phyloP scores from a whole-genome alignment of 2,113 vertebrate species.

The Nicator chloris region DNA sequence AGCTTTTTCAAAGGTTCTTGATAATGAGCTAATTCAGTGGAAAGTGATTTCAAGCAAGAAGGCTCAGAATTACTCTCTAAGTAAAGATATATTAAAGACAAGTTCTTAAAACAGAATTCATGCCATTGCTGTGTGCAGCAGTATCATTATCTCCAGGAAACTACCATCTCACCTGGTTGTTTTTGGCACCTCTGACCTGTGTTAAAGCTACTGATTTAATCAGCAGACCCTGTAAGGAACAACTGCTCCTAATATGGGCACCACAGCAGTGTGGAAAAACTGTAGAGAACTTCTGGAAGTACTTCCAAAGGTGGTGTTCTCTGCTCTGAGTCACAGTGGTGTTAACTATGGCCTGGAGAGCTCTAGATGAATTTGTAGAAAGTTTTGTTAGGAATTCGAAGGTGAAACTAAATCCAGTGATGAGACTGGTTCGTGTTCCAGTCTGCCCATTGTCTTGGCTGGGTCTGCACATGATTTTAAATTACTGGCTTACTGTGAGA shows the following conservation, averaged over 20 bases:
- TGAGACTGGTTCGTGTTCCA: not conserved
- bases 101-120: not conserved
- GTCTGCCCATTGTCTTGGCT: not conserved
- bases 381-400: not conserved
- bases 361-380: not conserved
- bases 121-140: not conserved
- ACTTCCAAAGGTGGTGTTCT: not conserved
- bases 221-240: not conserved
- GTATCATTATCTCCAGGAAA: not conserved
- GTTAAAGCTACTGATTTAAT: not conserved
- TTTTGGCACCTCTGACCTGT: not conserved
- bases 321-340: not conserved
- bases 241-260: not conserved
- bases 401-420: not conserved
- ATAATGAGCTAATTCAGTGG: not conserved
- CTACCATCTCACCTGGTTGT: not conserved
- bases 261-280: not conserved
- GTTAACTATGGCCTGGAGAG: not conserved
- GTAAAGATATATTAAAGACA: not conserved
- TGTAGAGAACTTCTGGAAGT: not conserved
- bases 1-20: conserved; percentile 7
- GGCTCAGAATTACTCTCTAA: not conserved
- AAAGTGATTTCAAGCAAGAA: not conserved
- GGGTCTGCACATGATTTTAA: not conserved
- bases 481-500: not conserved